Evolutionary conservation across 2,113 vertebrate genomes (phyloP), one percentile per base, ranked within the genome.

Genomic region (Pterocles orientalis): DNA sequence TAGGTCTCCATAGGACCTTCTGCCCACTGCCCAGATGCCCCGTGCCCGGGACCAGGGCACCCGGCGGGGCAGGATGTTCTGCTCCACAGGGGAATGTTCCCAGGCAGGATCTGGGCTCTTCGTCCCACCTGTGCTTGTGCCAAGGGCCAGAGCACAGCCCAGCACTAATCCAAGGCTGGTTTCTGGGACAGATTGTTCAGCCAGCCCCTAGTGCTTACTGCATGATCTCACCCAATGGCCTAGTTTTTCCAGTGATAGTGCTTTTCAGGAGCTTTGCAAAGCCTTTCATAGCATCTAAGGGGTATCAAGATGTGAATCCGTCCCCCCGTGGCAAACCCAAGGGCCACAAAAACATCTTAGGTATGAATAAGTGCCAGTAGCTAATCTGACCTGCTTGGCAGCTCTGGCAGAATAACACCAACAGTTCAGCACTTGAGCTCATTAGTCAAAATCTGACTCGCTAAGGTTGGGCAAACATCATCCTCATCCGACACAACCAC

Each of bases 131-230:
- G 94, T 82, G 75, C 29, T 87, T 64, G 56, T 94, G 87, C 96
- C 94, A 96, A 95, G 77, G 84, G 62, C 94, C 88, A 88, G 72
- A 92, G 93, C 88, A 86, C 81, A 90, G 82, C 79, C 72, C 75
- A 96, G 95, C 47, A 60, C 60, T 94, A 94, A 95, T 93, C 84
- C 94, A 90, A 95, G 86, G 72, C 87, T 85, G 89, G 54, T 86
- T 93, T 95, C 95, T 91, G 94, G 95, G 94, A 96, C 95, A 97
- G 87, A 95, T 95, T 95, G 92, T 91, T 96, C 96, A 92, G 95
- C 96, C 96, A 96, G 81, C 88, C 92, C 92, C 96, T 94, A 61
- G 95, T 65, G 96, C 82, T 92, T 96, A 94, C 91, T 91, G 95
- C 79, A 93, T 96, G 94, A 97, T 93, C 93, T 95, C 81, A 94